phyloP scores from a whole-genome alignment of 2,113 vertebrate species.

The Sceloporus tristichus region DNA sequence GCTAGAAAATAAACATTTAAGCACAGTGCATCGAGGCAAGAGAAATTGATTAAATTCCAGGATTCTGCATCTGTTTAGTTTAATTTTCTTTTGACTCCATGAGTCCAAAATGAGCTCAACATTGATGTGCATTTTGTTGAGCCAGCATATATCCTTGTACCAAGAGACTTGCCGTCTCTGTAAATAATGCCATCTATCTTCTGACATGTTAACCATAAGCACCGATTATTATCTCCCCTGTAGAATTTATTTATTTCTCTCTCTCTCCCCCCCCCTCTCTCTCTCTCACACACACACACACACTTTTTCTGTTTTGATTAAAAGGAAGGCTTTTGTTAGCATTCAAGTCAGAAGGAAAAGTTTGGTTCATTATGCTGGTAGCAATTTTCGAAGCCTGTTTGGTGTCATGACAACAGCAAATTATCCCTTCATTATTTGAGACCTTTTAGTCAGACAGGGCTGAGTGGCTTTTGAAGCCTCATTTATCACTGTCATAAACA shows the following conservation, averaged over 20 bases:
- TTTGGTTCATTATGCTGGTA: constrained; percentile 4
- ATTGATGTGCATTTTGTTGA: background rate
- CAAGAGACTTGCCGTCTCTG: background rate
- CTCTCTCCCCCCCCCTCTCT: background rate
- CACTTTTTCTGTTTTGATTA: background rate
- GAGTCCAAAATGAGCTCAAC: constrained; percentile 29
- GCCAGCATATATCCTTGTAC: background rate
- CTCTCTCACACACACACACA: background rate
- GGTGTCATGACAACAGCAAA: background rate
- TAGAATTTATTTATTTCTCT: background rate
- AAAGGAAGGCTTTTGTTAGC: background rate
- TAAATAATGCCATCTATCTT: background rate
- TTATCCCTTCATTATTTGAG: constrained; percentile 28
- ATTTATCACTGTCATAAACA: constrained; percentile 20
- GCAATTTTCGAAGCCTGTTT: background rate
- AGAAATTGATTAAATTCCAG: constrained; percentile 67
- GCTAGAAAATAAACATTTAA: constrained; percentile 62
- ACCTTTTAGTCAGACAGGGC: constrained; percentile 33
- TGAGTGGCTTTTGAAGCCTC: constrained; percentile 30
- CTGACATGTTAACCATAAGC: background rate
- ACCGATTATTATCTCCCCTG: constrained; percentile 7
- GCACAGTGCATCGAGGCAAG: constrained; percentile 61
- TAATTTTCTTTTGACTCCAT: constrained; percentile 42
- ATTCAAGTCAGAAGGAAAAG: constrained; percentile 23
- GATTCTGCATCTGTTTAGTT: constrained; percentile 61